These are phyloP conservation scores for Hippoglossus stenolepis DNA, from an alignment of 2,113 vertebrate genomes.

Conservation along the genomic window DNA sequence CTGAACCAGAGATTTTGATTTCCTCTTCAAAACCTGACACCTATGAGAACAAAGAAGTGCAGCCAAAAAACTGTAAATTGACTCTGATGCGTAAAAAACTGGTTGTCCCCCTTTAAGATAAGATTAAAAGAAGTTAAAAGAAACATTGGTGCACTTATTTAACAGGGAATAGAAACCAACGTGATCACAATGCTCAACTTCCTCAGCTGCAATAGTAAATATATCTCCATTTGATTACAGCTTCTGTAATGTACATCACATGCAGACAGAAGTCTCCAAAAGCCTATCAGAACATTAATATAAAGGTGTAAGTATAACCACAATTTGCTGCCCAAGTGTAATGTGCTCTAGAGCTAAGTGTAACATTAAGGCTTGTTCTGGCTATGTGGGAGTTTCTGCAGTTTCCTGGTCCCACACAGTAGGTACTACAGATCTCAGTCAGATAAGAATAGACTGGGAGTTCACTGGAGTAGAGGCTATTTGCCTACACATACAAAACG, in stretches of 20 bases:
- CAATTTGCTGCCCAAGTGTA: neutral
- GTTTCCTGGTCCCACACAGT: conserved; percentile 62
- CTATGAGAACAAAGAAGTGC: neutral
- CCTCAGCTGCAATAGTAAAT: neutral
- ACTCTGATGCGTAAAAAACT: neutral
- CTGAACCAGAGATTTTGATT: too few relatives aligned
- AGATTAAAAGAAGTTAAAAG: neutral
- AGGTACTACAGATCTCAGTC: conserved; percentile 47
- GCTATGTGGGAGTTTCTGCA: conserved; percentile 60
- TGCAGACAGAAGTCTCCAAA: too few relatives aligned
- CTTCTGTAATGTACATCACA: neutral
- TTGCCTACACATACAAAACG: conserved; percentile 53
- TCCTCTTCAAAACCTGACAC: too few relatives aligned
- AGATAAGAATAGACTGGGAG: conserved; percentile 63
- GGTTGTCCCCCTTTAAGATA: neutral
- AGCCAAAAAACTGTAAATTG: neutral
- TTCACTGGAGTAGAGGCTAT: conserved; percentile 46
- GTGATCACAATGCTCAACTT: neutral
- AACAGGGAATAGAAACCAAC: neutral
- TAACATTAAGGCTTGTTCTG: conserved; percentile 19
- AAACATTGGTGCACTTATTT: neutral
- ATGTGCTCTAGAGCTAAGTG: neutral
- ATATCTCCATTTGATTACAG: neutral
- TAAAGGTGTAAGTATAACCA: neutral
- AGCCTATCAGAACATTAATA: too few relatives aligned